Base-by-base conservation (phyloP, 2,888 invertebrate species). In the Neelides folsomi region DNA sequence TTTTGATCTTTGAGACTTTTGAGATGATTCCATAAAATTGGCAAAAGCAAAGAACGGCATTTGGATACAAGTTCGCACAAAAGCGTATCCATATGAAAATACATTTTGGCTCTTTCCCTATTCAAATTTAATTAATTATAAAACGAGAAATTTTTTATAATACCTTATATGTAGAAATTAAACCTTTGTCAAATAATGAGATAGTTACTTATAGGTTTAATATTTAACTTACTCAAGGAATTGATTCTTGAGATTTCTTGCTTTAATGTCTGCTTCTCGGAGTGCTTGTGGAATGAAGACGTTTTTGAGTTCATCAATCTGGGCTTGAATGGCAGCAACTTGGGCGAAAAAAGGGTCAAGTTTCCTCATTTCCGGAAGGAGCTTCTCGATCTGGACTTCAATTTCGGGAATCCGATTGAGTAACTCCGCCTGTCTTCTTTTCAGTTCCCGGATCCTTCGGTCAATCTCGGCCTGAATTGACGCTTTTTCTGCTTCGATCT, bases 41-140 rank as follows among this genome's bases (percentile, higher is more conserved):
- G 63, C 60, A 63, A 59, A 10, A 63, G 51, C 39, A 58, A 58
- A 3, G 57, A 47, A 8, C 63, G 55, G 19, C 52, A 55, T 8
- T 58, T 54, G 8, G 51, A 42, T 15, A 63, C 58, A n/a, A 63
- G 43, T 1, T 56, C 38, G 46, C 42, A 61, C 20, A 63, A 34
- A 47, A 59, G 59, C n/a, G 49, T 53, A 38, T 63, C 60, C 51
- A 63, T 46, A 48, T 63, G 60, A 45, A 61, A 59, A 46, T 63
- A 59, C 1, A 63, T 38, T 36, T 56, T 57, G 0, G 54, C 52
- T 18, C 63, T 51, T 35, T 63, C 60, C 44, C 63, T 63, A 35
- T n/a, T 47, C 13, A 10, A 16, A 38, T n/a, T n/a, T 13, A 27
- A 48, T 19, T 8, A 9, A 13, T 15, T 18, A 18, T 16, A 41